A percentile compares a stretch with the other conserved stretches of the same genome.
These are phyloP conservation scores for Scophthalmus maximus DNA, from an alignment of 2,113 vertebrate species.

Conservation along the genomic window DNA sequence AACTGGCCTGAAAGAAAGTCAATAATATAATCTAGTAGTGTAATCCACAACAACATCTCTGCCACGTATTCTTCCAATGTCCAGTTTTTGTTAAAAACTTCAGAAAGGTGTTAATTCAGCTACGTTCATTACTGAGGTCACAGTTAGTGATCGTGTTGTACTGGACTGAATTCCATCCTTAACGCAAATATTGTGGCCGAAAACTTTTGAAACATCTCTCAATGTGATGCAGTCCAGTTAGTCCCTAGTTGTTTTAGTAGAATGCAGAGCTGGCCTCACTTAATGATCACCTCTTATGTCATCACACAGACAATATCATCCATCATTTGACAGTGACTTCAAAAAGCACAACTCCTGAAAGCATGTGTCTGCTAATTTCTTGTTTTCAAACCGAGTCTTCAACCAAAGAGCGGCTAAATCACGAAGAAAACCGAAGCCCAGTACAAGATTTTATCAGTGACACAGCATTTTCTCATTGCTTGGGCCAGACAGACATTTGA, in stretches of 20 bases:
- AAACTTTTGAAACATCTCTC: constrained; percentile 1
- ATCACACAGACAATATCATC: too few relatives aligned
- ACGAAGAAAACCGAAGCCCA: too few relatives aligned
- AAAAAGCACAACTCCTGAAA: too few relatives aligned
- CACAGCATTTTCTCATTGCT: too few relatives aligned
- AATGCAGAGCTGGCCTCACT: too few relatives aligned
- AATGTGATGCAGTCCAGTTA: neutral
- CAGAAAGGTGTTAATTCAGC: neutral
- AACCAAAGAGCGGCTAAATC: too few relatives aligned
- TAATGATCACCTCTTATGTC: too few relatives aligned
- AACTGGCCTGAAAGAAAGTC: neutral
- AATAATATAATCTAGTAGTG: neutral
- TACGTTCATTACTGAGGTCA: neutral
- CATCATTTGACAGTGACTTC: too few relatives aligned
- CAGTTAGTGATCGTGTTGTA: neutral
- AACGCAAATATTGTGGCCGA: neutral
- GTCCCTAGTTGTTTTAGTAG: too few relatives aligned
- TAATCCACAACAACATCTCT: neutral
- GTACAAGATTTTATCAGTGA: too few relatives aligned
- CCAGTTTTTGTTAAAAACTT: constrained; percentile 3
- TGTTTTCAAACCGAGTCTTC: too few relatives aligned
- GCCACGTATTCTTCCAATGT: neutral
- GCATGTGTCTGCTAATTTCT: too few relatives aligned
- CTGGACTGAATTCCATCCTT: neutral
- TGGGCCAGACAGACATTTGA: constrained; percentile 13